Conservation (phyloP, 2,113 vertebrate species). For the Bubo scandiacus region DNA sequence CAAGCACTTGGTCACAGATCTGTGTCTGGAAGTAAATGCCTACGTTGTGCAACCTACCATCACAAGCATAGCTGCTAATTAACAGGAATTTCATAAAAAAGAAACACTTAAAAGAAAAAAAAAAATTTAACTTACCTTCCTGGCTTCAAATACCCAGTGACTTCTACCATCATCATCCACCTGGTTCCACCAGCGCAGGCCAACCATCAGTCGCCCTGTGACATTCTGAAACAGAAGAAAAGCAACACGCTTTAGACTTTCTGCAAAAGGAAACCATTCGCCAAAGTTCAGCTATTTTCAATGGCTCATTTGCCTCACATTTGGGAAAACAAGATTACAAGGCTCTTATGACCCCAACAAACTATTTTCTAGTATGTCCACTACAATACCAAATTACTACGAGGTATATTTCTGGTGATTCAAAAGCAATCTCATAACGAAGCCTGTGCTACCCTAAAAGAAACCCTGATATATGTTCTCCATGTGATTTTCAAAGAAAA, state of each 20-base stretch:
- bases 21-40: not conserved
- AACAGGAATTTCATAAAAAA: not conserved
- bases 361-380: fast-evolving
- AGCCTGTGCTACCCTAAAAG: not conserved
- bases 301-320: not conserved
- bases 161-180: conserved; percentile 93
- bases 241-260: fast-evolving
- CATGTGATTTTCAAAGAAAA: not conserved
- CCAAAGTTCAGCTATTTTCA: not conserved
- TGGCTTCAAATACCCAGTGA: conserved; percentile 93
- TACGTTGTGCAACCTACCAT: too few relatives aligned
- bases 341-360: not conserved
- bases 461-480: not conserved
- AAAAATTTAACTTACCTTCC: conserved; percentile 77
- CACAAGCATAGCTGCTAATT: not conserved
- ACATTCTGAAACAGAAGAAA: conserved; percentile 80
- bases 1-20: not conserved
- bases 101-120: not conserved
- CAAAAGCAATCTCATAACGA: fast-evolving
- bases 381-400: not conserved
- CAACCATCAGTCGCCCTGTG: conserved; percentile 91
- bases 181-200: conserved; percentile 97
- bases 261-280: not conserved
- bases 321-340: not conserved
- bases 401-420: not conserved